Evolutionary conservation across 2,888 invertebrate species (phyloP).

Genomic region (Caenorhabditis afra): DNA sequence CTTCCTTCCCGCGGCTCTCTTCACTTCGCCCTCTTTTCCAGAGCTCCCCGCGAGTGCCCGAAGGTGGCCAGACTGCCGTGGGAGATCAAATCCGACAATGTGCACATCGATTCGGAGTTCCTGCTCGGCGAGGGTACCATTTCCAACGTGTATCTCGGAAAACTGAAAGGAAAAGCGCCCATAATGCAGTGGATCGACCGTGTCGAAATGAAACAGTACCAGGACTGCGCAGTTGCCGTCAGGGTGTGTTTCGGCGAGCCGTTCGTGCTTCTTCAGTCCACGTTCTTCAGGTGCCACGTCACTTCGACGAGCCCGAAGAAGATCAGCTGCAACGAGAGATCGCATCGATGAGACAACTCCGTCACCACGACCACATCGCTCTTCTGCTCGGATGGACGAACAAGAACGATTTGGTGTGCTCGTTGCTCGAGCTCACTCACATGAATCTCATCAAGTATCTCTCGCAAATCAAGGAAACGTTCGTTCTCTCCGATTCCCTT

Average conservation of each 20-base stretch:
- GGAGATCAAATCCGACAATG: slow-evolving; percentile 71
- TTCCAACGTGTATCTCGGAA: slow-evolving; percentile 70
- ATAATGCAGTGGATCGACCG: slow-evolving; percentile 74
- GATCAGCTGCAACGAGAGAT: slow-evolving; percentile 72
- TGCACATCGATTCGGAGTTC: slow-evolving; percentile 70
- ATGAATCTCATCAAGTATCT: slow-evolving; percentile 72
- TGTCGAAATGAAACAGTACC: slow-evolving; percentile 73
- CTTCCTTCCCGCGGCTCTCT: slow-evolving; percentile 33
- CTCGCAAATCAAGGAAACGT: slow-evolving; percentile 70
- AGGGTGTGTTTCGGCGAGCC: slow-evolving; percentile 28
- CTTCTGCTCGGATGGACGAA: slow-evolving; percentile 73
- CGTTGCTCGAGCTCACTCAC: slow-evolving; percentile 71
- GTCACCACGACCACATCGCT: slow-evolving; percentile 71
- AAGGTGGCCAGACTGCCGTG: slow-evolving; percentile 68
- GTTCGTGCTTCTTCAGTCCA: background rate
- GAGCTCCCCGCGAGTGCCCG: slow-evolving; percentile 60
- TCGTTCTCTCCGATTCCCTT: slow-evolving; percentile 16
- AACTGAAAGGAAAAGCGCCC: slow-evolving; percentile 72
- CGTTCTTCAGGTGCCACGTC: slow-evolving; percentile 44
- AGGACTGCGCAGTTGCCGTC: slow-evolving; percentile 74
- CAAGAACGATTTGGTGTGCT: slow-evolving; percentile 69
- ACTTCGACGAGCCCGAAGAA: slow-evolving; percentile 73
- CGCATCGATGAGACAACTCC: slow-evolving; percentile 68
- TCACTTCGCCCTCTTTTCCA: slow-evolving; percentile 18
- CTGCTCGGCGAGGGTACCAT: slow-evolving; percentile 71